Evolutionary conservation across 2,797 vertebrate genomes (phyloP).

Genomic region (Microtus agrestis): DNA sequence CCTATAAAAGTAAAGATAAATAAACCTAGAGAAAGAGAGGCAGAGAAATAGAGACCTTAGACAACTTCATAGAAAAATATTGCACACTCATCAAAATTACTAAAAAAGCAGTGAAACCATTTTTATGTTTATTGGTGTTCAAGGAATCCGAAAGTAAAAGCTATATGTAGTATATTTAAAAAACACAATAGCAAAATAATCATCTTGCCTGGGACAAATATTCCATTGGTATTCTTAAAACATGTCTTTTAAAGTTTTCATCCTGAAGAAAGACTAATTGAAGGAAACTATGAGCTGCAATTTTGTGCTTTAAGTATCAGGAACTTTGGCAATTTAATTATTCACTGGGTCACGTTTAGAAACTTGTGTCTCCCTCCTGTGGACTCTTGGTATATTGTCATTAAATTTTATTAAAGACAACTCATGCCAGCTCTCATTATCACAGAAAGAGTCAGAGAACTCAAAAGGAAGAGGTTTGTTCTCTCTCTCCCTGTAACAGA

Average conservation of each 20-base stretch:
- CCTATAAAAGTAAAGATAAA: neutral
- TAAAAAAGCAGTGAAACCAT: neutral
- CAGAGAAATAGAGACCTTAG: neutral
- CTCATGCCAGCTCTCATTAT: neutral
- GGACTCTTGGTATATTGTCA: slow-evolving; percentile 24
- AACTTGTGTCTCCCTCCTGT: slow-evolving; percentile 55
- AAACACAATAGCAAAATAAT: neutral
- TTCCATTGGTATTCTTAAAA: neutral
- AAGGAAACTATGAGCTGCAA: neutral
- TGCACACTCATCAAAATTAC: neutral
- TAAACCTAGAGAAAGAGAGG: neutral
- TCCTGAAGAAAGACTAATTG: neutral
- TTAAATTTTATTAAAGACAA: neutral
- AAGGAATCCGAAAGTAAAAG: neutral
- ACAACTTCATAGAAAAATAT: neutral
- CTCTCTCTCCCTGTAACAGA: neutral
- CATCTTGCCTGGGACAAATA: neutral
- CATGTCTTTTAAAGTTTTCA: neutral
- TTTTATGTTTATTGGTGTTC: neutral
- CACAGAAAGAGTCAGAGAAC: neutral
- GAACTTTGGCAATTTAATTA: slow-evolving; percentile 27
- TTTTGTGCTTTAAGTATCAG: neutral
- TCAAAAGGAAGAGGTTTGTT: neutral
- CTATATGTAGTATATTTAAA: neutral
- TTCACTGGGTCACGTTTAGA: slow-evolving; percentile 15